Evolutionary conservation across 2,113 vertebrate species (phyloP).

Genomic region (Halichoerus grypus): DNA sequence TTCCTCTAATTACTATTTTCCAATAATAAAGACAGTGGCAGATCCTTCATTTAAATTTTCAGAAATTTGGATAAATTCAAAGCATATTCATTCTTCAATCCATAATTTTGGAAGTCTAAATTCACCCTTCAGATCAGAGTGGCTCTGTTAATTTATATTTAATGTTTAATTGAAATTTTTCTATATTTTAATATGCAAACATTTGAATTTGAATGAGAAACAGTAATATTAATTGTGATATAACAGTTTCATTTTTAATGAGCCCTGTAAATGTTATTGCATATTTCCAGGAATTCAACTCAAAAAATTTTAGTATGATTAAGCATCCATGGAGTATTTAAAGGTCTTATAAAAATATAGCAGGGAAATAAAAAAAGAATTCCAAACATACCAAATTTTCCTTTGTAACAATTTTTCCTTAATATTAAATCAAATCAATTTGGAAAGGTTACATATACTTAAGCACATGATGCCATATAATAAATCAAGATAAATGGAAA

Average conservation of each 20-base stretch:
- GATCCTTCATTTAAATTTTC: conserved; percentile 7
- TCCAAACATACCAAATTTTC: conserved; percentile 54
- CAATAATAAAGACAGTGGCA: conserved; percentile 7
- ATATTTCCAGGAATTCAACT: conserved; percentile 36
- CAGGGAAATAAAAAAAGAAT: conserved; percentile 61
- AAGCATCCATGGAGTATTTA: not conserved
- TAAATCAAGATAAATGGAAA: conserved; percentile 80
- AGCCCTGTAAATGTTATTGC: not conserved
- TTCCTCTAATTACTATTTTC: conserved; percentile 4
- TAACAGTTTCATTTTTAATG: conserved; percentile 22
- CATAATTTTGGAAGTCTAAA: conserved; percentile 2
- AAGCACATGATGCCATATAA: conserved; percentile 35
- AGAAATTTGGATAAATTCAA: not conserved
- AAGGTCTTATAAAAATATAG: conserved; percentile 46
- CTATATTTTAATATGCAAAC: conserved; percentile 50
- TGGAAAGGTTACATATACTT: conserved; percentile 64
- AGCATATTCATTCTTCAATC: not conserved
- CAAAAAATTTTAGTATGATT: conserved; percentile 28
- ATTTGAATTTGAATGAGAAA: conserved; percentile 69
- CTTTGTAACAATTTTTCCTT: conserved; percentile 52
- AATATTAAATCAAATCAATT: conserved; percentile 59
- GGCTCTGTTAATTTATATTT: conserved; percentile 38
- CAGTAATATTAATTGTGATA: conserved; percentile 26
- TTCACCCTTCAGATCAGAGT: not conserved
- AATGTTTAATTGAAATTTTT: conserved; percentile 20